Conservation (phyloP, 2,113 vertebrate genomes). For the Barnardius zonarius region DNA sequence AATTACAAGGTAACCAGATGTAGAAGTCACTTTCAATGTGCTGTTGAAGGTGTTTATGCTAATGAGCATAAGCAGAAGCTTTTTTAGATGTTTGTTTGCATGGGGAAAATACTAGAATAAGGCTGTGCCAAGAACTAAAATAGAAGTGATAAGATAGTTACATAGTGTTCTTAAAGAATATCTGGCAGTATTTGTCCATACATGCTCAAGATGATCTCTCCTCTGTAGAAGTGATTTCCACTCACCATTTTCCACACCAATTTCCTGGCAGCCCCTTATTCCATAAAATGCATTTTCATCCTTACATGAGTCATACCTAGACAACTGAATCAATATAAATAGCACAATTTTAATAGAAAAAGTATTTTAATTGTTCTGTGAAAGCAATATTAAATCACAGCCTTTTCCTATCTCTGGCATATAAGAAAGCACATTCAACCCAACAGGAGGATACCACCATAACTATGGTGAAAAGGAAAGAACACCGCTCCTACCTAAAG, state of each 20-base stretch:
- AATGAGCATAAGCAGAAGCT: conserved; percentile 39
- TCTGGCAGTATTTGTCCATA: background rate
- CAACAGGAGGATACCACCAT: background rate
- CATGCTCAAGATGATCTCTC: conserved; percentile 37
- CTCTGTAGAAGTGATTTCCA: conserved; percentile 46
- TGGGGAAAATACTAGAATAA: conserved; percentile 23
- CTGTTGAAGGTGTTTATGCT: conserved; percentile 27
- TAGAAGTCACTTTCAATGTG: conserved; percentile 41
- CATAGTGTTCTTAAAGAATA: conserved; percentile 46
- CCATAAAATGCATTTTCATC: background rate
- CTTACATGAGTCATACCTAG: background rate
- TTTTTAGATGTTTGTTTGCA: conserved; percentile 53
- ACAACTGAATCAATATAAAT: background rate
- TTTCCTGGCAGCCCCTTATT: background rate
- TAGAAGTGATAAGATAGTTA: conserved; percentile 16
- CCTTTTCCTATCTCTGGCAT: background rate
- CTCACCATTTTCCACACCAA: conserved; percentile 20
- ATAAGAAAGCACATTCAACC: background rate
- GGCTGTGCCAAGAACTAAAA: conserved; percentile 22
- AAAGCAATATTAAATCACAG: background rate
- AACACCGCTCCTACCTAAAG: background rate
- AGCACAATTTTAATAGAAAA: background rate
- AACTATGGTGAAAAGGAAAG: background rate
- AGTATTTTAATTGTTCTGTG: background rate
- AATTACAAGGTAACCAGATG: conserved; percentile 4